Base-by-base conservation (phyloP, 2,888 invertebrate genomes). In the Campoplex nolae region DNA sequence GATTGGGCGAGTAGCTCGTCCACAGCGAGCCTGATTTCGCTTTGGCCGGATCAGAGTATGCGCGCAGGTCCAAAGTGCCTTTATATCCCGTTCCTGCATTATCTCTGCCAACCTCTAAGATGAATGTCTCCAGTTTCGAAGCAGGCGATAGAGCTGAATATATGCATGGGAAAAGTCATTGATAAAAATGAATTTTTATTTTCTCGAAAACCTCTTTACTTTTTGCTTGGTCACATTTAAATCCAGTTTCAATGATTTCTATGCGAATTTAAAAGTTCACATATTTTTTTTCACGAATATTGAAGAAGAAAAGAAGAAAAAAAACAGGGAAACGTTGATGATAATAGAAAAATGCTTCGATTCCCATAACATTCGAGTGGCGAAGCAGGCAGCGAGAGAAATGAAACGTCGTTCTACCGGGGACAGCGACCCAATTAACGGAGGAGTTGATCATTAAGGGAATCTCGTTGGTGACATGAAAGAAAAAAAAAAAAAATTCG, bases 341-440 rank as follows among this genome's bases (percentile, higher is more conserved):
- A 23, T 28, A 45, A 58, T 54, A 54, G 67, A 67, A 65, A 81
- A 74, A 73, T 65, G 18, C 58, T 68, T 75, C 54, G 56, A 74
- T 67, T 56, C 67, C 54, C 73, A 74, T 48, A 58, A 42, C 51
- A 79, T 84, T 58, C 28, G 75, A 67, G 51, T 6, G 6, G 6
- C 38, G 6, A 68, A 74, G 51, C 38, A 56, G 13, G 56, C 35
- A 74, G 73, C 51, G 74, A 35, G 62, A 78, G 67, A 75, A 82
- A 62, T 84, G 67, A 75, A 78, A 84, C 78, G 77, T 78, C 56
- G 70, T 62, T 65, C 87, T 70, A 74, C 77, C 75, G 82, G 78
- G 75, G 81, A 82, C 84, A 76, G 74, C 84, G 87, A 82, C 82
- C 87, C 82, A 87, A 87, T 87, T 87, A 84, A 84, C 82, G 78